Base-by-base conservation (phyloP, 2,797 vertebrate genomes). In the Peromyscus eremicus region DNA sequence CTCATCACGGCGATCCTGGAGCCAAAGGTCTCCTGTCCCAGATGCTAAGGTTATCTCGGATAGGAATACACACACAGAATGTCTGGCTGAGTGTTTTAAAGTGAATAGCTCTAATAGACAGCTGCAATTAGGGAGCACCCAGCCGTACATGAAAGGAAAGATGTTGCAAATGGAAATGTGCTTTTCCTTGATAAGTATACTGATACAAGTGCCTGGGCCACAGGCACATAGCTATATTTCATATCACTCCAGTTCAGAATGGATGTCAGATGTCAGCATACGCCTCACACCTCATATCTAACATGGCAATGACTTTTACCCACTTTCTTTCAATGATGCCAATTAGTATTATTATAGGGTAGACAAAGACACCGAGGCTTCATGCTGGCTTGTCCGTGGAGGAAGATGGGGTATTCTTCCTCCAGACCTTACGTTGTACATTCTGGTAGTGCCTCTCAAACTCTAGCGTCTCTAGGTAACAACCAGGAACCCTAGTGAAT, bases 401-500 rank as follows among this genome's bases (percentile, higher is more conserved):
- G 79, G n/a, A n/a, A 52, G 37, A 27, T 17, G 13, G 6, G 29
- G 9, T 11, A 29, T 64, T 80, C 81, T 73, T n/a, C 29, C 29
- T 73, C n/a, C 29, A 17, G 27, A 60, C 29, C 4, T 0, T 11
- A 40, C 9, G 3, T 3, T 1, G 7, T 6, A 6, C 10, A 37
- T 29, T 55, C 43, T 21, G 8, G 71, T 11, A 29, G 34, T 6
- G 27, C 11, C 10, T 75, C 77, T 81, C 27, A 19, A 23, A 37
- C 8, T 29, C 13, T 1, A 71, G 68, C 0, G 4, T 40, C 37
- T 37, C 2, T 0, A 1, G 13, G 88, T 37, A 13, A 32, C 52
- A 29, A 52, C 10, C 0, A 16, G 60, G 62, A n/a, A 62, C 55
- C 6, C 16, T 66, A 73, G 23, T 60, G n/a, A 82, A 71, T 9